Evolutionary conservation across 2,113 vertebrate genomes (phyloP).

Genomic region (Pica pica): DNA sequence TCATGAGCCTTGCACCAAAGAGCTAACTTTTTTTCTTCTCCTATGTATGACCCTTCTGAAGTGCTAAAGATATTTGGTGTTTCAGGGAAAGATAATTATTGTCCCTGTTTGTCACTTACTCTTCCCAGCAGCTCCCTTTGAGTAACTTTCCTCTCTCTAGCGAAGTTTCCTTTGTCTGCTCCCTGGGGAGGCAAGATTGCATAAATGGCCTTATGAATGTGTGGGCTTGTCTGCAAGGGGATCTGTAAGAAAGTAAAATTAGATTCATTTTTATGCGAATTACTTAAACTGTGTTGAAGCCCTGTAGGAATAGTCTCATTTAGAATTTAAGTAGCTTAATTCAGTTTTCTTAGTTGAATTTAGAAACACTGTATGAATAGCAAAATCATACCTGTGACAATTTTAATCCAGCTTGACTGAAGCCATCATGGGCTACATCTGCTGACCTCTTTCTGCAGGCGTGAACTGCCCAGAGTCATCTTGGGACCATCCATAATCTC

Average conservation of each 20-base stretch:
- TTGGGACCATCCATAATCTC: not conserved
- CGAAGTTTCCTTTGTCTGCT: not conserved
- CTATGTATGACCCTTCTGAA: not conserved
- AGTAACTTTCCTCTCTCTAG: not conserved
- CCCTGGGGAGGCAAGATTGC: not conserved
- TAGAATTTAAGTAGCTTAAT: conserved; percentile 22
- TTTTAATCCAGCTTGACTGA: not conserved
- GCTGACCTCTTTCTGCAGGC: not conserved
- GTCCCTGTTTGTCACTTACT: not conserved
- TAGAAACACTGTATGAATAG: not conserved
- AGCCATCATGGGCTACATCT: not conserved
- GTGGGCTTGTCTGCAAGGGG: conserved; percentile 16
- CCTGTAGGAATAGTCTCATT: not conserved
- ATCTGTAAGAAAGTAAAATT: conserved; percentile 10
- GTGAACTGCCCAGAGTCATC: not conserved
- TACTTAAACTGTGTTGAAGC: not conserved
- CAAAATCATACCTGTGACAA: not conserved
- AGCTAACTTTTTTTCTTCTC: not conserved
- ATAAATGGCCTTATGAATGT: not conserved
- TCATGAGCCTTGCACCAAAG: not conserved
- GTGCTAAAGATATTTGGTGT: not conserved
- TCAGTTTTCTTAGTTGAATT: conserved; percentile 21
- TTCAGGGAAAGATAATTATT: not conserved
- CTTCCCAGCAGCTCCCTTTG: not conserved
- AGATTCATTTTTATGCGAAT: conserved; percentile 3